Conservation (phyloP, 2,797 vertebrate genomes). For the Aratinga solstitialis region DNA sequence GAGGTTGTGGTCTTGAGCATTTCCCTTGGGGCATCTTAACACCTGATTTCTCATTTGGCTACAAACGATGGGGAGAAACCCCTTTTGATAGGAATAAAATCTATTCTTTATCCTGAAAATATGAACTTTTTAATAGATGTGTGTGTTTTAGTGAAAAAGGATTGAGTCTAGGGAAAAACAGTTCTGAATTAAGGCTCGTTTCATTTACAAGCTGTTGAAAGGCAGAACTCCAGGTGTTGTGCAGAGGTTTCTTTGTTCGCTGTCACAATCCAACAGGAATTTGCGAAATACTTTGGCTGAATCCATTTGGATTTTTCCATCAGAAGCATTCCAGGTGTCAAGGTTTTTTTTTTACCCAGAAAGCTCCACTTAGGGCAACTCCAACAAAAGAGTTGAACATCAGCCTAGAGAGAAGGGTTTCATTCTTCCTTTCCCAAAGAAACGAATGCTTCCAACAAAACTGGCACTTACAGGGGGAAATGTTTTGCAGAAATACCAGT, state of each 20-base stretch:
- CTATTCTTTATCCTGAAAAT: not conserved
- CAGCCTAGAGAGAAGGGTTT: not conserved
- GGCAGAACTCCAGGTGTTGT: slow-evolving; percentile 27
- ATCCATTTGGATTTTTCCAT: slow-evolving; percentile 34
- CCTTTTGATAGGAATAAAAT: not conserved
- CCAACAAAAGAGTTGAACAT: slow-evolving; percentile 19
- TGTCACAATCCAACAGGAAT: slow-evolving; percentile 12
- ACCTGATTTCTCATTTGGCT: not conserved
- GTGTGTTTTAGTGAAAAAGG: not conserved
- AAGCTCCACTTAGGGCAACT: slow-evolving; percentile 29
- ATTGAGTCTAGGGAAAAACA: not conserved
- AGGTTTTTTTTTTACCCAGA: not conserved
- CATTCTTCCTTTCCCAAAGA: not conserved
- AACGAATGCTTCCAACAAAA: not conserved
- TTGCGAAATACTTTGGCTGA: slow-evolving; percentile 61
- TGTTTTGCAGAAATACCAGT: not conserved
- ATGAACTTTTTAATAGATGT: no score
- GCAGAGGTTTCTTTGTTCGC: slow-evolving; percentile 44
- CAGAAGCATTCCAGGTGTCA: slow-evolving; percentile 46
- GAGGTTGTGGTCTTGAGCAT: not conserved
- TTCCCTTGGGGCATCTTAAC: not conserved
- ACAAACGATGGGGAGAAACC: not conserved
- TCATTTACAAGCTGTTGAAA: not conserved
- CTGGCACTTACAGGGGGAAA: not conserved
- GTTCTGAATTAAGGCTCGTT: slow-evolving; percentile 46